Evolutionary conservation across 2,797 vertebrate genomes (phyloP), one percentile per base, ranked within the genome.

Genomic region (Tapera naevia): DNA sequence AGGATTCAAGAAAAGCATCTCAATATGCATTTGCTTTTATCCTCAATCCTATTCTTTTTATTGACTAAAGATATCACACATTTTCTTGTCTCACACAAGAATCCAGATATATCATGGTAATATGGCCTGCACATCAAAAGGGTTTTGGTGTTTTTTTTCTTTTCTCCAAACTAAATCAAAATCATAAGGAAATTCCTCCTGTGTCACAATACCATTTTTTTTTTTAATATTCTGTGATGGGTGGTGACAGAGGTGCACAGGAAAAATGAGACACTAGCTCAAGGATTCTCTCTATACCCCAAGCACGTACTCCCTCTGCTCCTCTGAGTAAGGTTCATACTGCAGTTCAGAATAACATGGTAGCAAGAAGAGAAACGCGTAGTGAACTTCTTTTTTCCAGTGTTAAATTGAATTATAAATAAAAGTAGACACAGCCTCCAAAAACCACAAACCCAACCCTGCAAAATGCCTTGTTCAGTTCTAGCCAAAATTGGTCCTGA

Each of bases 1-100:
- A 76, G 30, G 43, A 64, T 61, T 62, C 30, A 57, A 90, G 67
- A 80, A 66, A 62, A 54, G 19, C 7, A 43, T 69, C 48, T 76
- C 62, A 94, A 96, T 32, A 72, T 50, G 64, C 5, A 64, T 45
- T 83, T 43, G 39, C 48, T 76, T 81, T 73, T 45, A 82, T 21
- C 37, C 61, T 60, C 60, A 60, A 43, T 50, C 39, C n/a, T 71
- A 64, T 70, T 89, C 1, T 80, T 64, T 89, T 80, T n/a, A 48
- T 32, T 80, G 53, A 69, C 62, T 16, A 61, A 61, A 67, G 41
- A 74, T 54, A 93, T 13, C n/a, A 93, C 11, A 51, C 22, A 65
- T 66, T 35, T 53, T 17, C 14, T 57, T 41, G 56, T 28, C 45
- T 76, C 53, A 76, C 35, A 23, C 19, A 80, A 37, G 48, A 86